phyloP scores from a whole-genome alignment of 2,888 invertebrate genomes.

The Drosophila prostipennis region DNA sequence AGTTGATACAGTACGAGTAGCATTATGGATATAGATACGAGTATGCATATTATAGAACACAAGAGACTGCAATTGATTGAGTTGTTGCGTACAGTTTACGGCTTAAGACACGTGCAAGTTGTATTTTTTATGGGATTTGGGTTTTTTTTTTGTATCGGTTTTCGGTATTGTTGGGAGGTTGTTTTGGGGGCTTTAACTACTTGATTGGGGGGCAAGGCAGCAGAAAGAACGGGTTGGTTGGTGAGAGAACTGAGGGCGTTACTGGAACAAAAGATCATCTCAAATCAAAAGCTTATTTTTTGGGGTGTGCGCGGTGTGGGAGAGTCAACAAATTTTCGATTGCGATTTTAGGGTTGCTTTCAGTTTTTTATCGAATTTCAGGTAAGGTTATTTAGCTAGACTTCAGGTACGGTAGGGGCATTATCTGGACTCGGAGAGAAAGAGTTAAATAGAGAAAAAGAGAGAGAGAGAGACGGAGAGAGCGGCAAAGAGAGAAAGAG shows the following conservation, averaged over 20 bases:
- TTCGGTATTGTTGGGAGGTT: constrained; percentile 31
- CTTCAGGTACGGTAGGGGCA: constrained; percentile 18
- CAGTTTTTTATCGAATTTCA: constrained; percentile 17
- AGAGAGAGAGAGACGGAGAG: constrained; percentile 27
- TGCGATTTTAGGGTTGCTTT: constrained; percentile 17
- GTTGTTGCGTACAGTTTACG: constrained; percentile 49
- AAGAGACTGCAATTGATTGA: constrained; percentile 51
- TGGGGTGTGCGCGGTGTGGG: constrained; percentile 34
- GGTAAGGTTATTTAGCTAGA: constrained; percentile 11
- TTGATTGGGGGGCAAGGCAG: constrained; percentile 20
- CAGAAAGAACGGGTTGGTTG: constrained; percentile 1
- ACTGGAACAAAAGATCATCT: constrained; percentile 22
- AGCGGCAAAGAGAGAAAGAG: constrained; percentile 23
- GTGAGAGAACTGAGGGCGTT: constrained; percentile 22
- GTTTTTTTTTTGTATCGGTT: constrained; percentile 5
- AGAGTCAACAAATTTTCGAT: constrained; percentile 29
- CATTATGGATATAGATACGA: constrained; percentile 39
- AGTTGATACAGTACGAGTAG: constrained; percentile 39
- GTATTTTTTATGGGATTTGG: constrained; percentile 29
- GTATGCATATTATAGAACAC: constrained; percentile 41
- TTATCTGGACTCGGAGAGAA: constrained; percentile 33
- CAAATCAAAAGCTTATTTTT: constrained; percentile 25
- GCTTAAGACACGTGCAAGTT: constrained; percentile 72
- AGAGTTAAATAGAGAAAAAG: constrained; percentile 17
- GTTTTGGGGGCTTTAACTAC: constrained; percentile 28